These are phyloP conservation scores for Crematogaster levior DNA, from an alignment of 2,888 invertebrate genomes.

Conservation along the genomic window DNA sequence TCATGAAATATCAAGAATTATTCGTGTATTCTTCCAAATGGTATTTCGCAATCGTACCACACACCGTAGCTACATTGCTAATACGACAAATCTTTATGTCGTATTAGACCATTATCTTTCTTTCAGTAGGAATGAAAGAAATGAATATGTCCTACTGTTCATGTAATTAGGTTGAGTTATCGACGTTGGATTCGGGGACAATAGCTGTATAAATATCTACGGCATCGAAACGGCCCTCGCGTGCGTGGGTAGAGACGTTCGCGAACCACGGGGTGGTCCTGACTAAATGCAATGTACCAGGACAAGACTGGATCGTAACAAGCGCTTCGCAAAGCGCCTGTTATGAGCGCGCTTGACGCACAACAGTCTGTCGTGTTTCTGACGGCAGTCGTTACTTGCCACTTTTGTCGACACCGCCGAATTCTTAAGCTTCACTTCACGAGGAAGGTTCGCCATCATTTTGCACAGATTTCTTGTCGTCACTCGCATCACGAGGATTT, in stretches of 20 bases:
- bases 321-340: conserved; percentile 78
- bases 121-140: conserved; percentile 17
- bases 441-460: conserved; percentile 31
- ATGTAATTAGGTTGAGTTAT: conserved; percentile 83
- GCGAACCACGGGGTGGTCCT: conserved; percentile 73
- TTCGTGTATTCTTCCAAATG: conserved; percentile 1
- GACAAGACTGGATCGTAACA: conserved; percentile 77
- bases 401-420: conserved; percentile 74
- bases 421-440: conserved; percentile 61
- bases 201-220: conserved; percentile 81
- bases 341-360: conserved; percentile 78
- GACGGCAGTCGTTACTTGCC: conserved; percentile 79
- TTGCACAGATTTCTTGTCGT: conserved; percentile 45
- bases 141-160: conserved; percentile 58
- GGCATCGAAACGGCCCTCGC: conserved; percentile 74
- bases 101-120: conserved; percentile 18
- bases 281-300: conserved; percentile 76
- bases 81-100: conserved; percentile 27
- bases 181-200: conserved; percentile 80
- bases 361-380: conserved; percentile 75
- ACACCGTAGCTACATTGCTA: not conserved
- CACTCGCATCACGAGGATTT: conserved; percentile 22
- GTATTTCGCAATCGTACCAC: not conserved
- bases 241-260: conserved; percentile 78
- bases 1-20: not conserved